phyloP scores from a whole-genome alignment of 2,113 vertebrate species.

The Anas platyrhynchos region DNA sequence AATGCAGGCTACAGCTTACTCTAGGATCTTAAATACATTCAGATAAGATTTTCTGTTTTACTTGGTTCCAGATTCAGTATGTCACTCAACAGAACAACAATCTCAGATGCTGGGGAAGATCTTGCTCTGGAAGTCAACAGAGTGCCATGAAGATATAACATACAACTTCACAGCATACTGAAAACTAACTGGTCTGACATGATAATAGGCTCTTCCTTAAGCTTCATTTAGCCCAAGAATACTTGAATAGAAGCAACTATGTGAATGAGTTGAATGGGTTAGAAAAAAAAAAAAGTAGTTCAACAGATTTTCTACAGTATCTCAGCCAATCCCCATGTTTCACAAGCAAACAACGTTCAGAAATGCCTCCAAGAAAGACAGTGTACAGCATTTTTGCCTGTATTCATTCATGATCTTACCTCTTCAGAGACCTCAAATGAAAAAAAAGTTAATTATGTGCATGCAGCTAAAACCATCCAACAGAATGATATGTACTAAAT shows the following conservation, averaged over 20 bases:
- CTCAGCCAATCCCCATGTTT: background rate
- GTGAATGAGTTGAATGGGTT: background rate
- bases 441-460: background rate
- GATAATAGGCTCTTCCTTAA: background rate
- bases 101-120: background rate
- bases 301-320: background rate
- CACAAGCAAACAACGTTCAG: background rate
- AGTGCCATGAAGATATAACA: background rate
- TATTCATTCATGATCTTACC: background rate
- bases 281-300: background rate
- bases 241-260: background rate
- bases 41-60: background rate
- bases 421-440: background rate
- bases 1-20: background rate
- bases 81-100: background rate
- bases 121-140: background rate
- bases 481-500: background rate
- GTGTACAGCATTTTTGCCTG: accelerated
- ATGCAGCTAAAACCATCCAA: background rate
- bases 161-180: background rate
- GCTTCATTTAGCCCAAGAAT: background rate
- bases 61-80: background rate
- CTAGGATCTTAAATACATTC: background rate
- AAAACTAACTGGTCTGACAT: background rate
- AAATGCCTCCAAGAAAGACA: background rate